phyloP scores from a whole-genome alignment of 2,888 invertebrate species.

The Agrotis exclamationis region DNA sequence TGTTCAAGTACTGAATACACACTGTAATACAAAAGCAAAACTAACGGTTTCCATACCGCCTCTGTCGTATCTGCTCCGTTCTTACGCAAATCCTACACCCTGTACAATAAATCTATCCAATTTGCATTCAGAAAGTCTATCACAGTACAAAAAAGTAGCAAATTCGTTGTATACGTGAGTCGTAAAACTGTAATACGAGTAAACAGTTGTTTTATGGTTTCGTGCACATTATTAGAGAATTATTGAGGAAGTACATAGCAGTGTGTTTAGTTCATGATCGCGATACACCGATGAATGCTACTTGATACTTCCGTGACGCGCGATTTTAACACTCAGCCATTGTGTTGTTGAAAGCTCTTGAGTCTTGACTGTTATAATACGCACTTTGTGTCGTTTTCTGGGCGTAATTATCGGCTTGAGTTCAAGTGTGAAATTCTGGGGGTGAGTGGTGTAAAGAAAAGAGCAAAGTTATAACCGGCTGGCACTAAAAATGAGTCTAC shows the following conservation, averaged over 20 bases:
- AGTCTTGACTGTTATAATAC: slow-evolving; percentile 2
- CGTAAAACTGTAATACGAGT: slow-evolving; percentile 35
- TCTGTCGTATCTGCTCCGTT: no score
- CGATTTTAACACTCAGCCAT: slow-evolving; percentile 20
- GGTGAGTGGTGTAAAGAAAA: background rate
- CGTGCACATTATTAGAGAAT: slow-evolving; percentile 50
- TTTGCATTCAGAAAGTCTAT: slow-evolving; percentile 34
- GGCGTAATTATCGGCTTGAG: slow-evolving; percentile 29
- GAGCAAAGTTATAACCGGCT: background rate
- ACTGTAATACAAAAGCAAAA: no score
- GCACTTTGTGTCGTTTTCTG: slow-evolving; percentile 23
- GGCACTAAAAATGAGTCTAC: no score
- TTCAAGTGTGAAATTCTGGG: slow-evolving; percentile 13
- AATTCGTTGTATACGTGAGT: slow-evolving; percentile 32
- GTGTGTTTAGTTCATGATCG: slow-evolving; percentile 28
- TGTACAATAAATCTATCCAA: slow-evolving; percentile 21
- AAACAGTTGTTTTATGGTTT: slow-evolving; percentile 48
- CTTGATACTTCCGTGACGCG: slow-evolving; percentile 50
- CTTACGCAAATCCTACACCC: no score
- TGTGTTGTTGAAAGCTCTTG: slow-evolving; percentile 19
- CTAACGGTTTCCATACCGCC: no score
- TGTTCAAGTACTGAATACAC: no score
- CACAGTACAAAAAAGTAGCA: slow-evolving; percentile 24
- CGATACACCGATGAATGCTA: slow-evolving; percentile 13
- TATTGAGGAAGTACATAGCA: slow-evolving; percentile 52